Base-by-base conservation (phyloP, 2,888 invertebrate genomes). In the Eristalinus aeneus region DNA sequence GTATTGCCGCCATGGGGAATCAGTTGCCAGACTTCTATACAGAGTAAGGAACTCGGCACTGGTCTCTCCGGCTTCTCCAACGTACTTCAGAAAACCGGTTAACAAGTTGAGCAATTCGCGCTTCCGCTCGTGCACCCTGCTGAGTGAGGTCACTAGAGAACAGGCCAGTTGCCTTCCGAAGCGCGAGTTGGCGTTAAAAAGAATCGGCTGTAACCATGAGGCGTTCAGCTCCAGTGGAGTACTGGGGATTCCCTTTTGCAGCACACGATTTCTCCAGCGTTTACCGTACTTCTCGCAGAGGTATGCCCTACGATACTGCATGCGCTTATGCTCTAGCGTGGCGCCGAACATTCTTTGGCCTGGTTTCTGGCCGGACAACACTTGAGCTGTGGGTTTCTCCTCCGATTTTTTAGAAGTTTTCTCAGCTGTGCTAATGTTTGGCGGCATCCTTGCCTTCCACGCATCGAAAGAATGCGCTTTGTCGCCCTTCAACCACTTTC, bases 1-100 rank as follows among this genome's bases (percentile, higher is more conserved):
- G 93, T 98, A 98, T 91, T 98, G 97, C 89, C 98, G 97, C 98
- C 98, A 99, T 8, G 98, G 97, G 1, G 96, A 95, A 89, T 97
- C 96, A 23, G 96, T 95, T 3, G 98, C 96, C 64, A 99, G 93
- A 88, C 93, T 96, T 91, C 98, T 96, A 92, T 97, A 98, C 0
- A 99, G 94, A 16, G 95, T 94, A 80, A 99, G 93, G 91, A 97
- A 99, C 92, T 99, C 98, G 5, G 97, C 96, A 86, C 98, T 97
- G 72, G 97, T 97, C 92, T 99, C 98, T 0, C 98, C 98, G 1
- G 97, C 97, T 2, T 94, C 93, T 1, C 97, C 96, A 3, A 99
- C 94, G 91, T 98, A 96, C 54, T 97, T 96, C 83, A 99, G 93
- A 92, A 97, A 99, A 89, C 96, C 95, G 0, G 98, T 98, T 56